Conservation (phyloP, 2,888 invertebrate genomes). For the Drosophila suboccidentalis region DNA sequence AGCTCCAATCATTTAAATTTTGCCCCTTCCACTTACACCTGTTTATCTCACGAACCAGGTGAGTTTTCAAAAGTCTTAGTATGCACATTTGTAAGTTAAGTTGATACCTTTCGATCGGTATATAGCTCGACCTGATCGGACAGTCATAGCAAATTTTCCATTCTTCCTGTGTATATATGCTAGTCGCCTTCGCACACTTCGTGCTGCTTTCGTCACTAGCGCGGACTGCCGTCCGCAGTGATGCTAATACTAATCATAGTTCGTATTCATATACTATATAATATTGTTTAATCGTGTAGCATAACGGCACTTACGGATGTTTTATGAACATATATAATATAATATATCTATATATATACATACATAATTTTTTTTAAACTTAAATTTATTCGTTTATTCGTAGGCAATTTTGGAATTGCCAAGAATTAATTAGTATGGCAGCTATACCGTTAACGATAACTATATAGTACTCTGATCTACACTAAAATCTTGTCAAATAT, state of each 20-base stretch:
- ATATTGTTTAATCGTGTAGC: conserved; percentile 53
- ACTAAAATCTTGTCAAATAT: conserved; percentile 27
- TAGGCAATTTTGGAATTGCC: background rate
- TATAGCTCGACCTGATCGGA: no score
- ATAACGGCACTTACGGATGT: conserved; percentile 49
- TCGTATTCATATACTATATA: conserved; percentile 22
- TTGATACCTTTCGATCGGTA: no score
- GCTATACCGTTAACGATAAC: conserved; percentile 1
- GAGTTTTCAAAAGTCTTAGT: no score
- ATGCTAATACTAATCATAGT: conserved; percentile 54
- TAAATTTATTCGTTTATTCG: conserved; percentile 7
- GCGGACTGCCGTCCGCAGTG: no score
- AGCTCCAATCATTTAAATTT: no score
- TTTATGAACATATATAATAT: conserved; percentile 22
- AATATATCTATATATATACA: background rate
- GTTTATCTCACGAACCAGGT: no score
- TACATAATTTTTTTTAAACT: conserved; percentile 26
- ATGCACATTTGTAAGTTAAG: no score
- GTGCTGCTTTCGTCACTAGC: no score
- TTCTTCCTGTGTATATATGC: no score
- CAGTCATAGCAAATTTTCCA: no score
- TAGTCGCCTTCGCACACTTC: no score
- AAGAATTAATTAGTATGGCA: background rate
- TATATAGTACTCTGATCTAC: conserved; percentile 19
- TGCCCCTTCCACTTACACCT: no score